Conservation (phyloP, 1,140 invertebrate genomes). For the Frieseomelitta varia region DNA sequence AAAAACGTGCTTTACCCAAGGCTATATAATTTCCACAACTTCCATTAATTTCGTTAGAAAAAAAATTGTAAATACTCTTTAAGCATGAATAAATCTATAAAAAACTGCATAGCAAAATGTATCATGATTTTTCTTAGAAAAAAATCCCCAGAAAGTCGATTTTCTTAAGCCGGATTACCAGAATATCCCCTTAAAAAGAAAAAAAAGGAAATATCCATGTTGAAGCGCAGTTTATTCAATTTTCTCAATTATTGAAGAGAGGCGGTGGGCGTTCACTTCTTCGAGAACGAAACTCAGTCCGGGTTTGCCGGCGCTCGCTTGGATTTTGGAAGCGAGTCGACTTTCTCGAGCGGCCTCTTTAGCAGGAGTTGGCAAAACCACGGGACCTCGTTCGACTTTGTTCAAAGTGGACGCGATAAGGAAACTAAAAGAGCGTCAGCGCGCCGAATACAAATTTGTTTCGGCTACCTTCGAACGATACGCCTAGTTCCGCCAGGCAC, state of each 20-base stretch:
- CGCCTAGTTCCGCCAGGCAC: slow-evolving; percentile 7
- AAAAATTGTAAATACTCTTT: no score
- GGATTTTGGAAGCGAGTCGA: slow-evolving; percentile 6
- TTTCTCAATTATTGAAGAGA: background rate
- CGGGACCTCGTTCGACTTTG: slow-evolving; percentile 18
- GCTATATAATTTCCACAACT: no score
- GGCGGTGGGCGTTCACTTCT: background rate
- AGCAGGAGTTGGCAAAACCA: background rate
- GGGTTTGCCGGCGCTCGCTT: background rate
- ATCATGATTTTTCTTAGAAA: no score
- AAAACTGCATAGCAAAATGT: no score
- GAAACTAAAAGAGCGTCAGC: background rate
- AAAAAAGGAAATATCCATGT: background rate
- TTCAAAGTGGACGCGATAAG: slow-evolving; percentile 27
- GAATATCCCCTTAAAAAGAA: no score
- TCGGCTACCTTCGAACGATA: slow-evolving; percentile 11
- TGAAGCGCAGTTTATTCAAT: background rate
- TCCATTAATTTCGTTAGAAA: no score
- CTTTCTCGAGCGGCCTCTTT: slow-evolving; percentile 10
- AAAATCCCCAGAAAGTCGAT: no score
- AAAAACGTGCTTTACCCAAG: no score
- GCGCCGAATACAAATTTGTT: slow-evolving; percentile 39
- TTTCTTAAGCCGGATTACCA: no score
- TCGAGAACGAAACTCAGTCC: fast-evolving
- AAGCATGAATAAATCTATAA: no score